phyloP scores from a whole-genome alignment of 2,113 vertebrate species.

The Anser cygnoides region DNA sequence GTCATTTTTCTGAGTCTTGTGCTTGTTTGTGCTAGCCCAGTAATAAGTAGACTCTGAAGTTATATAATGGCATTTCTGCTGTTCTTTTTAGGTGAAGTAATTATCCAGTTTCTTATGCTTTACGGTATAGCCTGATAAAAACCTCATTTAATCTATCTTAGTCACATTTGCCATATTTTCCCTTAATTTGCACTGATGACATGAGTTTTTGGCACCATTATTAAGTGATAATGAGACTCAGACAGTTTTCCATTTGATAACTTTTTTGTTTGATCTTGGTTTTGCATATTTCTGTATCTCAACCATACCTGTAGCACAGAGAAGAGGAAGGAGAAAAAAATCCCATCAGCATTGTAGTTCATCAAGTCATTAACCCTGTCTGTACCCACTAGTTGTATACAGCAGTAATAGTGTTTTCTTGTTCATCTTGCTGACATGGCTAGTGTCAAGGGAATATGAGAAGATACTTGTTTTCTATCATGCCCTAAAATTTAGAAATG shows the following conservation, averaged over 20 bases:
- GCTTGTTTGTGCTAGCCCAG: background rate
- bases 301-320: background rate
- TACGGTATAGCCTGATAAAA: background rate
- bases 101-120: conserved; percentile 13
- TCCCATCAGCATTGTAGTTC: background rate
- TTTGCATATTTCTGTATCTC: background rate
- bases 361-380: background rate
- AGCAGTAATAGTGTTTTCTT: background rate
- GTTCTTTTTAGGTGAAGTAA: conserved; percentile 28
- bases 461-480: background rate
- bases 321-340: background rate
- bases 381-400: background rate
- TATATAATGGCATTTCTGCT: background rate
- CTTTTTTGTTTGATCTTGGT: conserved; percentile 56
- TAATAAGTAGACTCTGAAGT: background rate
- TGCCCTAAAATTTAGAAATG: background rate
- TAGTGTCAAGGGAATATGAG: background rate
- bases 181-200: conserved; percentile 21
- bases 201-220: conserved; percentile 46
- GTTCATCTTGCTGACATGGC: background rate
- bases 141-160: background rate
- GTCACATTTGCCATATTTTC: background rate
- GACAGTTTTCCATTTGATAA: conserved; percentile 33
- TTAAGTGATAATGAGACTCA: conserved; percentile 60
- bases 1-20: background rate